phyloP scores from a whole-genome alignment of 2,797 vertebrate genomes.

The Arrhamphus sclerolepis region DNA sequence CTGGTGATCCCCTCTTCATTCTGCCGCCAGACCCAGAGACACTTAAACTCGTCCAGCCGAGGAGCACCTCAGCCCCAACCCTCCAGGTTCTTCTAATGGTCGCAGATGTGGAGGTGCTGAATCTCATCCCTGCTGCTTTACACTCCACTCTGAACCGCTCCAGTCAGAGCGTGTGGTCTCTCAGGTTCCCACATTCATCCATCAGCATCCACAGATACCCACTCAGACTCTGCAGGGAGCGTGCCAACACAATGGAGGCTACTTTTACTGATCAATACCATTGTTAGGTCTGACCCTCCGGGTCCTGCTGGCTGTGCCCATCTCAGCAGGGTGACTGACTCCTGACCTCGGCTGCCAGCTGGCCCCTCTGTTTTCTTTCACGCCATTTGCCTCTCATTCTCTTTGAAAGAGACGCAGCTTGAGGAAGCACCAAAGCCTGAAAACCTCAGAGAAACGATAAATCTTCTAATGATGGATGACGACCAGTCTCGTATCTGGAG shows the following conservation, averaged over 20 bases:
- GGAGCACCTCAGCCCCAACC: too few relatives aligned
- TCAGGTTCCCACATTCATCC: conserved; percentile 38
- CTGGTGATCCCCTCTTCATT: too few relatives aligned
- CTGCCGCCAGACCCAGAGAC: too few relatives aligned
- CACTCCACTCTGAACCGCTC: too few relatives aligned
- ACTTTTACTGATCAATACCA: conserved; percentile 70
- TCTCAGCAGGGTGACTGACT: conserved; percentile 47
- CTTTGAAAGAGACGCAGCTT: conserved; percentile 57
- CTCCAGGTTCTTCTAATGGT: too few relatives aligned
- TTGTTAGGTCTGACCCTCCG: conserved; percentile 61
- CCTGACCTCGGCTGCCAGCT: conserved; percentile 66
- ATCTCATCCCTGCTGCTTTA: too few relatives aligned
- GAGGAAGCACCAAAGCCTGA: conserved; percentile 60
- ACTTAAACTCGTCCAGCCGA: too few relatives aligned
- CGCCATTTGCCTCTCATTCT: conserved; percentile 39
- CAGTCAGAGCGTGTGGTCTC: too few relatives aligned
- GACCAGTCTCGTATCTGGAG: conserved; percentile 42
- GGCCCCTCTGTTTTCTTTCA: conserved; percentile 55
- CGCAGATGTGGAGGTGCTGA: too few relatives aligned
- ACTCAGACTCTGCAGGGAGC: conserved; percentile 64
- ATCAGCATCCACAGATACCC: conserved; percentile 57
- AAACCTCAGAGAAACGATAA: conserved; percentile 60
- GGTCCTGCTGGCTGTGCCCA: conserved; percentile 57
- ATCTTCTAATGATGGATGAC: conserved; percentile 48
- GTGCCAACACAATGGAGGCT: conserved; percentile 66